Evolutionary conservation across 2,888 invertebrate genomes (phyloP).

Genomic region (Diarsia dahlii): DNA sequence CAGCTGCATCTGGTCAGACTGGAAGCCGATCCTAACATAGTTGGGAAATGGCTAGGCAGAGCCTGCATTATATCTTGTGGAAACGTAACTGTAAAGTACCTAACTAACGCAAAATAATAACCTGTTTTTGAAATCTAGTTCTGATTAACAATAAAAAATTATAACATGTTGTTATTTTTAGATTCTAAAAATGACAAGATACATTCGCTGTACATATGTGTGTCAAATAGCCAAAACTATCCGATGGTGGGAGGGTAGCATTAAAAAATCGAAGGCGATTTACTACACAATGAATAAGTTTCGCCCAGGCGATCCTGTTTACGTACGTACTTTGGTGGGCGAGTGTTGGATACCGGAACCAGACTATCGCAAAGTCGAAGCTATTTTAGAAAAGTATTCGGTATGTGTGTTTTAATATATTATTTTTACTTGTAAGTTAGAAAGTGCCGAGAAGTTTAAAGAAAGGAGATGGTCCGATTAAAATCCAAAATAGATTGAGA

Average conservation of each 20-base stretch:
- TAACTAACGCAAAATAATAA: neutral
- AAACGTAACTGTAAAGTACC: neutral
- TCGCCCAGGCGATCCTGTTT: constrained; percentile 94
- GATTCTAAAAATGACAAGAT: constrained; percentile 95
- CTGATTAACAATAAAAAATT: neutral
- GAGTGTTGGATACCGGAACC: constrained; percentile 95
- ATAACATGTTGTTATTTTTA: constrained; percentile 71
- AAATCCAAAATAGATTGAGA: too few species aligned
- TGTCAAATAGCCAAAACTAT: constrained; percentile 95
- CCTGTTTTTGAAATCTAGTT: neutral
- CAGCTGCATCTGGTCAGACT: too few species aligned
- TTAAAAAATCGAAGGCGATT: constrained; percentile 97
- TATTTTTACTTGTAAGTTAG: neutral
- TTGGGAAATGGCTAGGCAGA: too few species aligned
- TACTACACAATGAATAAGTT: constrained; percentile 96
- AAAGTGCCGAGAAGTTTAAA: neutral
- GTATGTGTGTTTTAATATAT: constrained; percentile 66
- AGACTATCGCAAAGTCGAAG: constrained; percentile 92
- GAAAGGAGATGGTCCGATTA: too few species aligned
- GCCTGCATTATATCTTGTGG: neutral
- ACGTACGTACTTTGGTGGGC: constrained; percentile 91
- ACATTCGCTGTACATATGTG: constrained; percentile 95
- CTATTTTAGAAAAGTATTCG: constrained; percentile 70
- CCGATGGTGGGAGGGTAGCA: constrained; percentile 95
- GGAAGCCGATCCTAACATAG: too few species aligned